Base-by-base conservation (phyloP, 2,888 invertebrate genomes). In the Euspilapteryx auroguttella region DNA sequence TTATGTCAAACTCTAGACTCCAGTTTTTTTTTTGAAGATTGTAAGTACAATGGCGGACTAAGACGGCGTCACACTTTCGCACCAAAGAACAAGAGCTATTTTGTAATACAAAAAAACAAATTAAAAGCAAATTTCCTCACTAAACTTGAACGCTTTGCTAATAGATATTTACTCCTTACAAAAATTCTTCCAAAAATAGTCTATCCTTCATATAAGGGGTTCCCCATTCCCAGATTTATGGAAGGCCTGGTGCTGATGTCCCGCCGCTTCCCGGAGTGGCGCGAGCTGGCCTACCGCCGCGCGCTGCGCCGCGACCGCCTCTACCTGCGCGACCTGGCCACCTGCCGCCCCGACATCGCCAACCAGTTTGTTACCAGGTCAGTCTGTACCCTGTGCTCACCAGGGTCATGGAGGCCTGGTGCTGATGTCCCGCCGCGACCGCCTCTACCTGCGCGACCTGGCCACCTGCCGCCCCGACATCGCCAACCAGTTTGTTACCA, bases 371-470 rank as follows among this genome's bases (percentile, higher is more conserved):
- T 75, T 1, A 52, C 58, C 38, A 65, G 76, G 75, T 63, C 38
- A 28, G 14, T 13, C 2, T 9, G 12, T 29, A 13, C 8, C 15
- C 13, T 20, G 4, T 8, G 21, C 9, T 20, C n/a, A 20, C 1
- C 37, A 73, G 73, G 33, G 66, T 73, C 45, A 73, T 76, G 75
- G 76, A 77, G 77, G 77, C 0, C 44, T 75, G 14, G 71, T 76
- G 11, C 42, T 66, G 21, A 38, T 68, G 27, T 42, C 59, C 2
- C 61, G 62, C 0, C 61, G 68, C 48, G 76, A 76, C 47, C 65
- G 64, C 44, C 55, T 61, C 1, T 77, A 63, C 41, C 44, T 75
- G n/a, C 50, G 68, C 2, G 76, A 77, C 38, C 64, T 73, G 61
- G 69, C 61, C 15, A 39, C 47, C n/a, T 63, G 59, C 35, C 45